Evolutionary conservation across 1,140 invertebrate species (phyloP), one percentile per base, ranked within the genome.

Genomic region (Aphaenogaster ashmeadi): DNA sequence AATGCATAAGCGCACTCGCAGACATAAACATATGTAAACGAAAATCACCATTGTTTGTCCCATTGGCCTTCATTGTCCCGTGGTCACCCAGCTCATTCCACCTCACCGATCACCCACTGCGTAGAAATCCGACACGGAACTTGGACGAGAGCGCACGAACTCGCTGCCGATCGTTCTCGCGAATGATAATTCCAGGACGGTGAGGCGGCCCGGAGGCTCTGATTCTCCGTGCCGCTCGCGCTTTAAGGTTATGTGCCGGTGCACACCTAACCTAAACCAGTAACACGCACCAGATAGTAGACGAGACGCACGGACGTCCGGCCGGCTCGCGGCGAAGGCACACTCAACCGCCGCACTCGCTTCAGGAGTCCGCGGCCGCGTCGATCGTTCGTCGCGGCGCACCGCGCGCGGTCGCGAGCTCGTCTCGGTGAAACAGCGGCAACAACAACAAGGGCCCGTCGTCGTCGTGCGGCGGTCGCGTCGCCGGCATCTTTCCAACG

Each of bases 51-150:
- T 95, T 95, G 88, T 95, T 95, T 88, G 95, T 95, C 86, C 95
- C 95, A 95, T 95, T 95, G 87, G 95, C 94, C 94, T 95, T 95
- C 95, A 95, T 95, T 92, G 91, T 94, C 91, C 91, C 90, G 85
- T 85, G 78, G 86, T 87, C 91, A 90, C 92, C 92, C 91, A 91
- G 92, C 88, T 94, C 94, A 95, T 94, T 93, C 94, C 94, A 94
- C 93, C 86, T 84, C 90, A 89, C 86, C 77, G 88, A 80, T 85
- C 87, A 89, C 83, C 86, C 89, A 87, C 71, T 85, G 64, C n/a
- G 90, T 87, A 91, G 86, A 60, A 21, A 89, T 58, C 60, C 88
- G 88, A 75, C 52, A 84, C 71, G 56, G 11, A 58, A 1, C 15
- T 27, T 4, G 18, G 27, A n/a, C 47, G 44, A 44, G 41, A 41